Evolutionary conservation across 2,113 vertebrate genomes (phyloP).

Genomic region (Octodon degus): DNA sequence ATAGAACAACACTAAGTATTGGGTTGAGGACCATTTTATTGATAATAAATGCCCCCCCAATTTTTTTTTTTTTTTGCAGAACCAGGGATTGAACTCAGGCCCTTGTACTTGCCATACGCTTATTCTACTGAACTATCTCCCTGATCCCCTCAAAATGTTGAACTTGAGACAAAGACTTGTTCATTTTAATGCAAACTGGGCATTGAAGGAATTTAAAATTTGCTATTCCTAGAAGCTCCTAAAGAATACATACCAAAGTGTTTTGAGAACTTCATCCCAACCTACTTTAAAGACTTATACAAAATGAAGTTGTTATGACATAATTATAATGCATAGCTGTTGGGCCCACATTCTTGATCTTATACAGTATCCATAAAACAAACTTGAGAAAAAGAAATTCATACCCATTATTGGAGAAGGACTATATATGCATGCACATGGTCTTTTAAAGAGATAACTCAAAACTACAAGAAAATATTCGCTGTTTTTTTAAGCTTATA

Average conservation of each 20-base stretch:
- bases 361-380: conserved; percentile 78
- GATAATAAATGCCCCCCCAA: background rate
- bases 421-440: background rate
- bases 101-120: too few relatives aligned
- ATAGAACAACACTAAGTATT: conserved; percentile 79
- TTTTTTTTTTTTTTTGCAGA: too few relatives aligned
- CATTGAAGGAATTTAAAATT: background rate
- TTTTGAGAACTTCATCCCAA: background rate
- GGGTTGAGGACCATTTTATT: background rate
- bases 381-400: conserved; percentile 66
- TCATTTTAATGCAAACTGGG: background rate
- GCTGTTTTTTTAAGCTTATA: background rate
- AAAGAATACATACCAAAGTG: background rate
- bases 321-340: conserved; percentile 75
- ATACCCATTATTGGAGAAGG: conserved; percentile 75
- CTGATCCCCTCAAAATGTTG: too few relatives aligned
- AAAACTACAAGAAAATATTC: background rate
- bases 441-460: background rate
- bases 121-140: too few relatives aligned
- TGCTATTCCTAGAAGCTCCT: background rate
- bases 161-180: too few relatives aligned
- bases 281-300: conserved; percentile 64
- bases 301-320: conserved; percentile 78
- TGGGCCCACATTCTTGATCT: conserved; percentile 80
- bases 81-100: too few relatives aligned